phyloP scores from a whole-genome alignment of 2,888 invertebrate genomes.

The Drosophila maculinotata region DNA sequence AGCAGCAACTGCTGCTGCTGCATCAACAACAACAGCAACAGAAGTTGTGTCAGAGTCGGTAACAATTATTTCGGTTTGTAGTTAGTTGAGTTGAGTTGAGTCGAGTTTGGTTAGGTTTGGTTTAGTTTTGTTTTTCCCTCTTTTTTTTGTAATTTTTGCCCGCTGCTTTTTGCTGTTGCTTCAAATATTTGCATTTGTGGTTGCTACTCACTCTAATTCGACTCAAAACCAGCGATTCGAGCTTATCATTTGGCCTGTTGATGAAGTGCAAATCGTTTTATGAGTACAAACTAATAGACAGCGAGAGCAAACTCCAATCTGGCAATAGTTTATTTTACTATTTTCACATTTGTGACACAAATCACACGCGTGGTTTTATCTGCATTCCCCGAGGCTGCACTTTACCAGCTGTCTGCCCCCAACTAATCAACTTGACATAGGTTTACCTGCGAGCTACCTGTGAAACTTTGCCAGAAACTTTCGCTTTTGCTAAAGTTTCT shows the following conservation, averaged over 20 bases:
- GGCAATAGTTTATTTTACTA: constrained; percentile 20
- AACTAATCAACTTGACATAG: constrained; percentile 76
- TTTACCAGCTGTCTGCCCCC: constrained; percentile 49
- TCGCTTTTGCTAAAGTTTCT: constrained; percentile 57
- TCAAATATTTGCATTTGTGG: constrained; percentile 73
- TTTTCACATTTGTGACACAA: constrained; percentile 61
- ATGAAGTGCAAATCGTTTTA: constrained; percentile 58
- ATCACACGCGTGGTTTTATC: constrained; percentile 56
- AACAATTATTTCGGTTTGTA: constrained; percentile 75
- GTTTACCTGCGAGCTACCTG: constrained; percentile 42
- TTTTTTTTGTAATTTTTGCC: constrained; percentile 18
- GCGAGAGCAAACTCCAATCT: neutral
- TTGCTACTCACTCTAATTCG: neutral
- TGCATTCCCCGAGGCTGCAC: constrained; percentile 22
- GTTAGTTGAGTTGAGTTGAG: constrained; percentile 51
- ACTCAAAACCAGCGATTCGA: neutral
- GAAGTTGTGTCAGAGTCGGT: constrained; percentile 72
- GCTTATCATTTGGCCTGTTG: constrained; percentile 25
- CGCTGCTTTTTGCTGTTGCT: constrained; percentile 44
- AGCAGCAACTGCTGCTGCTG: constrained; percentile 35
- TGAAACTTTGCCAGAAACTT: constrained; percentile 59
- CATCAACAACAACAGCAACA: constrained; percentile 27
- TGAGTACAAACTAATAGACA: constrained; percentile 31
- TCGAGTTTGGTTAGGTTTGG: constrained; percentile 38
- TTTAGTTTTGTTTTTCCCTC: neutral